Percentiles rank a stretch among this genome's conserved stretches.
phyloP scores from a whole-genome alignment of 1,140 invertebrate genomes.

The Bombus affinis region DNA sequence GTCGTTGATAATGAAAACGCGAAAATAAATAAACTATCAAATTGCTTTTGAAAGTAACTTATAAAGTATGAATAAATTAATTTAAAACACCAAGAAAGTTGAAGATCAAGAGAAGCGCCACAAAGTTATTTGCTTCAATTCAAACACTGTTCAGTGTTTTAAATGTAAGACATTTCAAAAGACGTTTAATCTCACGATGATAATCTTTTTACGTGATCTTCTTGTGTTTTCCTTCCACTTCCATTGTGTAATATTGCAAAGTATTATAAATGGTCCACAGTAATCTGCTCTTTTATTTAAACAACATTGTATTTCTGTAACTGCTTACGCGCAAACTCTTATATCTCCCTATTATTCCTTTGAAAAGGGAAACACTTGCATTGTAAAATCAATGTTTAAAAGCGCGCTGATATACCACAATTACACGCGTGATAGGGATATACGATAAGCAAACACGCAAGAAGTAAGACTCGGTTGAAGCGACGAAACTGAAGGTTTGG shows the following conservation, averaged over 20 bases:
- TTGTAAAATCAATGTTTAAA: background rate
- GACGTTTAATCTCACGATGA: conserved; percentile 17
- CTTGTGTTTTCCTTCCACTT: background rate
- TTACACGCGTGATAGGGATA: background rate
- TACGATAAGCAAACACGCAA: background rate
- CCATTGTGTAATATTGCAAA: background rate
- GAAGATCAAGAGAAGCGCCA: background rate
- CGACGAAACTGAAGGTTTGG: background rate
- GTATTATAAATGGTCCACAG: background rate
- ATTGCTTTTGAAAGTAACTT: too few relatives aligned
- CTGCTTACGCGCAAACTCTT: too few relatives aligned
- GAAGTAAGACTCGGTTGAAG: background rate
- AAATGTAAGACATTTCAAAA: background rate
- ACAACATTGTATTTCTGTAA: background rate
- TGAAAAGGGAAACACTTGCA: background rate
- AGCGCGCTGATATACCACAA: background rate
- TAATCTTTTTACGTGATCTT: background rate
- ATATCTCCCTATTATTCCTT: background rate
- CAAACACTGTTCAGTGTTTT: background rate
- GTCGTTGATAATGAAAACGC: too few relatives aligned
- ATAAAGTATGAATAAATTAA: too few relatives aligned
- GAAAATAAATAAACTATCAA: too few relatives aligned
- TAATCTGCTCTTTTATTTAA: too few relatives aligned
- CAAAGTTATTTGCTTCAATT: conserved; percentile 6
- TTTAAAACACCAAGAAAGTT: background rate